Evolutionary conservation across 2,888 invertebrate species (phyloP).

Genomic region (Leptogaster cylindrica): DNA sequence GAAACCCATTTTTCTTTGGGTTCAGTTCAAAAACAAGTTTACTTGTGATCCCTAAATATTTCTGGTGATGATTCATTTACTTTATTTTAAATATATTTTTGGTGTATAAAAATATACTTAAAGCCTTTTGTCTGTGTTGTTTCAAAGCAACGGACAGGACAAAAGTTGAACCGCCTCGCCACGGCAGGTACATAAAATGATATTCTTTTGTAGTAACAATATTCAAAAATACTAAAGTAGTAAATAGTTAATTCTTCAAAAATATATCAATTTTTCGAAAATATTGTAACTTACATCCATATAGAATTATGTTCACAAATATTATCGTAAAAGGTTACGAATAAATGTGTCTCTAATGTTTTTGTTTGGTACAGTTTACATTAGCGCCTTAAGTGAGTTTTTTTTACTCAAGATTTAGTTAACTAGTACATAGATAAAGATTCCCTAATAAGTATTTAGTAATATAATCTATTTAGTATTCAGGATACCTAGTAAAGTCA

Average conservation of each 20-base stretch:
- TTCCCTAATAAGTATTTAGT: constrained; percentile 9
- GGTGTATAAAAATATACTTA: constrained; percentile 9
- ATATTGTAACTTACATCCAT: background rate
- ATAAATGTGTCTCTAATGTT: too few relatives aligned
- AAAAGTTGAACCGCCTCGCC: background rate
- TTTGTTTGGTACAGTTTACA: constrained; percentile 9
- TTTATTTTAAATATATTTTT: background rate
- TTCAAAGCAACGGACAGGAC: constrained; percentile 12
- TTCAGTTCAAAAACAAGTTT: constrained; percentile 22
- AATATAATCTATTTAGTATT: constrained; percentile 9
- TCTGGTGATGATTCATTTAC: background rate
- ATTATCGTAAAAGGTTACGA: background rate
- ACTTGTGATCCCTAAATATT: constrained; percentile 22
- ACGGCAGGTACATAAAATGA: constrained; percentile 17
- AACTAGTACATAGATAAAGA: background rate
- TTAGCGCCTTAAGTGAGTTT: too few relatives aligned
- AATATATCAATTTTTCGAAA: constrained; percentile 19
- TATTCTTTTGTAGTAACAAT: background rate
- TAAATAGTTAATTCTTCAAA: constrained; percentile 28
- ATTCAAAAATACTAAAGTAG: constrained; percentile 18
- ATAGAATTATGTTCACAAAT: background rate
- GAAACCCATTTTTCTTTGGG: background rate
- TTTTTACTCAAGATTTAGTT: too few relatives aligned
- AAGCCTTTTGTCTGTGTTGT: constrained; percentile 5
- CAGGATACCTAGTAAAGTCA: background rate